phyloP scores from a whole-genome alignment of 2,888 invertebrate genomes.

The Drosophila formosana region DNA sequence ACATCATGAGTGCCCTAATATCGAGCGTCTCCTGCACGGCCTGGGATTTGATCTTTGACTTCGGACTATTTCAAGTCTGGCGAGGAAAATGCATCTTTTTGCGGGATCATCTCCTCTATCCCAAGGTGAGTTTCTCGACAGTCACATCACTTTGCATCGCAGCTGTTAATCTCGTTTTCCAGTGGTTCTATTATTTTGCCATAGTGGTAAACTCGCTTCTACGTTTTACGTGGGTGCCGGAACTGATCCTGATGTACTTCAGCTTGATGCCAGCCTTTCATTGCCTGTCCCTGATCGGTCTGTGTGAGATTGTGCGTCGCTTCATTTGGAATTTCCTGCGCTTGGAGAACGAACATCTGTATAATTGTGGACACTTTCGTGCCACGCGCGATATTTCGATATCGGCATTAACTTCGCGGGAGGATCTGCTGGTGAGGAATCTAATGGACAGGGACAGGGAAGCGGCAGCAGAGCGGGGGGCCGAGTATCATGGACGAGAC shows the following conservation, averaged over 20 bases:
- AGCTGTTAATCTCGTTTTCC: constrained; percentile 48
- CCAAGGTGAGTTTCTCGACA: constrained; percentile 87
- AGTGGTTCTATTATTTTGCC: constrained; percentile 93
- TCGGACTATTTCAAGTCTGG: constrained; percentile 95
- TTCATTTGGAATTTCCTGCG: constrained; percentile 99
- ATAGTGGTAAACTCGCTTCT: constrained; percentile 96
- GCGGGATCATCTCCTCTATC: constrained; percentile 96
- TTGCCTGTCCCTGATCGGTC: constrained; percentile 91
- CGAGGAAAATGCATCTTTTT: constrained; percentile 95
- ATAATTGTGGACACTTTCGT: constrained; percentile 98
- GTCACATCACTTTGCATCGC: too few species aligned
- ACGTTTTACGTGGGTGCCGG: constrained; percentile 95
- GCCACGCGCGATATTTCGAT: constrained; percentile 95
- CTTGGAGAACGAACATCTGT: constrained; percentile 98
- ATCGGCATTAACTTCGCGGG: constrained; percentile 86
- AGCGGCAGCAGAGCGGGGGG: background rate
- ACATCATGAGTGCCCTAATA: constrained; percentile 92
- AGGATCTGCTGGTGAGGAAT: constrained; percentile 92
- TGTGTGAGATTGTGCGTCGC: constrained; percentile 93
- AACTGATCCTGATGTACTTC: constrained; percentile 92
- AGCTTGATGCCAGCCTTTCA: constrained; percentile 89
- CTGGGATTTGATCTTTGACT: constrained; percentile 99
- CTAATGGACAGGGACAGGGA: constrained; percentile 94
- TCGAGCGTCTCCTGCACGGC: constrained; percentile 96
- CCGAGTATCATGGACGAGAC: background rate